Percentiles rank a stretch among this genome's conserved stretches.
phyloP scores from a whole-genome alignment of 2,888 invertebrate genomes.

The Blastobasis adustella region DNA sequence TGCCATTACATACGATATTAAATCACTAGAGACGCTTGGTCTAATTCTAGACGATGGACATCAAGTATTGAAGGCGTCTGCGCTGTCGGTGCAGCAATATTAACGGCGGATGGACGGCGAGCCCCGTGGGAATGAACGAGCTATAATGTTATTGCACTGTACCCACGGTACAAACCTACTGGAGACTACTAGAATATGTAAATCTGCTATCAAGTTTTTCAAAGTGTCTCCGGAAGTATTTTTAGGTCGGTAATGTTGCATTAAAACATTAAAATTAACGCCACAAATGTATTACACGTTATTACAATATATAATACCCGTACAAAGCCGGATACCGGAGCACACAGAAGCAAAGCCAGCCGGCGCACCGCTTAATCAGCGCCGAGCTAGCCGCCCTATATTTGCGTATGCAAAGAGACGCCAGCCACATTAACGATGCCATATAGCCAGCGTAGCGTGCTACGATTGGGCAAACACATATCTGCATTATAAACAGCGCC shows the following conservation, averaged over 20 bases:
- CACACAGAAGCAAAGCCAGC: conserved; percentile 46
- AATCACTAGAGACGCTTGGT: conserved; percentile 32
- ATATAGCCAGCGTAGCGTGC: conserved; percentile 74
- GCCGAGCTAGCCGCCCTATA: conserved; percentile 68
- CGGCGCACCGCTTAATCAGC: conserved; percentile 71
- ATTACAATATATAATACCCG: too few species aligned
- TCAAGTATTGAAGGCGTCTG: conserved; percentile 54
- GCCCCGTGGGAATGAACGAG: conserved; percentile 14
- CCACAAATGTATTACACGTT: too few species aligned
- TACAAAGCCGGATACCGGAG: too few species aligned
- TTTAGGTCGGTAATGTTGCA: too few species aligned
- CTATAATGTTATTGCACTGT: not conserved
- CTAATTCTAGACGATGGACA: conserved; percentile 50
- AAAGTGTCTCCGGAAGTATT: too few species aligned
- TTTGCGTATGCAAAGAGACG: conserved; percentile 76
- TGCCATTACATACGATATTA: conserved; percentile 21
- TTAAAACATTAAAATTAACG: too few species aligned
- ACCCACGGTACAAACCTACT: not conserved
- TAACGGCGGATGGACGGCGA: conserved; percentile 29
- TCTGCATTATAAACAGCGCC: conserved; percentile 75
- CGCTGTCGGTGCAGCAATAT: conserved; percentile 31
- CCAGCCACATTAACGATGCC: conserved; percentile 73
- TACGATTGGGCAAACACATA: conserved; percentile 75
- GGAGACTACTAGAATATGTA: too few species aligned
- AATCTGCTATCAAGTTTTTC: too few species aligned